A percentile compares a stretch with the other conserved stretches of the same genome.
Evolutionary conservation across 1,140 invertebrate species (phyloP).

Genomic region (Drosophila rufa): DNA sequence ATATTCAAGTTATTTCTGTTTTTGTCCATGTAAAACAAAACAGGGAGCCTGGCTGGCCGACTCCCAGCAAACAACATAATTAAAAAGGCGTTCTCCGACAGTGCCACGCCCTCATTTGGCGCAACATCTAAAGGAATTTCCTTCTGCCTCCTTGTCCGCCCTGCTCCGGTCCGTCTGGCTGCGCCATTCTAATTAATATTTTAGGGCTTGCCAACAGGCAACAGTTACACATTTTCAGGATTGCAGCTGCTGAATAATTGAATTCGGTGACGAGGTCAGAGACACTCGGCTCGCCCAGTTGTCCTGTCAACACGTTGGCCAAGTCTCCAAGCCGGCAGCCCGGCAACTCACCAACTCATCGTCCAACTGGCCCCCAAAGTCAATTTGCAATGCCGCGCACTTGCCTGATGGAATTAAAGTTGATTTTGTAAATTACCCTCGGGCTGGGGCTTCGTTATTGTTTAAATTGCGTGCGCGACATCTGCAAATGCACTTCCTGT

Average conservation of each 20-base stretch:
- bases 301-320: slow-evolving; percentile 42
- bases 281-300: slow-evolving; percentile 20
- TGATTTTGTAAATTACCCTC: slow-evolving; percentile 47
- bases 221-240: slow-evolving; percentile 59
- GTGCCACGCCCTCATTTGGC: slow-evolving; percentile 41
- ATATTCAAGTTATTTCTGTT: neutral
- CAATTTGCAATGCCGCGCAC: slow-evolving; percentile 47
- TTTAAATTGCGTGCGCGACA: slow-evolving; percentile 11
- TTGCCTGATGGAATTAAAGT: slow-evolving; percentile 53
- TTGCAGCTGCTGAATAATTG: slow-evolving; percentile 72
- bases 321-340: neutral
- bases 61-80: slow-evolving; percentile 54
- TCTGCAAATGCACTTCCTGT: slow-evolving; percentile 14
- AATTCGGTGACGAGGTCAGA: slow-evolving; percentile 61
- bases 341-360: slow-evolving; percentile 5
- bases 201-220: slow-evolving; percentile 60
- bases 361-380: slow-evolving; percentile 42
- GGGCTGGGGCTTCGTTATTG: neutral
- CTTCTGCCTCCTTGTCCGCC: slow-evolving; percentile 1
- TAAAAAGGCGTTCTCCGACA: slow-evolving; percentile 44
- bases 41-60: neutral
- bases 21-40: neutral
- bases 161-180: slow-evolving; percentile 34
- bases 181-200: slow-evolving; percentile 74
- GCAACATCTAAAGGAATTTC: slow-evolving; percentile 35